Conservation (phyloP, 2,113 vertebrate genomes). For the Platichthys stellatus region DNA sequence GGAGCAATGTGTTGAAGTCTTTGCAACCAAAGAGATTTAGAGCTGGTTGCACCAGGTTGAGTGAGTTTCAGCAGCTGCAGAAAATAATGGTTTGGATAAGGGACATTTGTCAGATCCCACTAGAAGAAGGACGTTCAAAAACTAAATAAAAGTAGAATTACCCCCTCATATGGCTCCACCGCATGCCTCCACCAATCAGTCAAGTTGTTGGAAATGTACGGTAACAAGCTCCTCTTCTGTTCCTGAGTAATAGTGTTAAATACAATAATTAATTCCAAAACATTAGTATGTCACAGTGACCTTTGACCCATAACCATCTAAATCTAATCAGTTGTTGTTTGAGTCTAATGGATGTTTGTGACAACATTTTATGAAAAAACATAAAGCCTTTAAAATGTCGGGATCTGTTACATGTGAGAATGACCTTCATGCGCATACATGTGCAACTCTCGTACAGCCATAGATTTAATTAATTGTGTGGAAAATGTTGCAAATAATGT, state of each 20-base stretch:
- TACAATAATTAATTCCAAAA: not conserved
- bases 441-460: too few species aligned
- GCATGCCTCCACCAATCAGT: too few species aligned
- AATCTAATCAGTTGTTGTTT: not conserved
- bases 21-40: not conserved
- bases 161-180: too few species aligned
- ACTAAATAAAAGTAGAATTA: not conserved
- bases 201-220: too few species aligned
- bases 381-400: too few species aligned
- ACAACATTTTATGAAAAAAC: not conserved
- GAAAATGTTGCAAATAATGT: too few species aligned
- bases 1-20: slow-evolving; percentile 19
- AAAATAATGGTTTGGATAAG: not conserved
- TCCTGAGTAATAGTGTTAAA: too few species aligned
- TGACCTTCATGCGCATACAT: too few species aligned
- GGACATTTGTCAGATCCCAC: not conserved
- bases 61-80: not conserved
- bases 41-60: slow-evolving; percentile 9
- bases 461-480: too few species aligned
- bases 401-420: too few species aligned
- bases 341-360: not conserved
- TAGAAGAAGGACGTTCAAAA: not conserved
- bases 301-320: not conserved
- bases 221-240: too few species aligned
- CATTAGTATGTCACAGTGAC: not conserved